Percentiles rank a stretch among this genome's conserved stretches.
These are phyloP conservation scores for Leptestheria dahalacensis DNA, from an alignment of 1,140 invertebrate genomes.

Conservation along the genomic window DNA sequence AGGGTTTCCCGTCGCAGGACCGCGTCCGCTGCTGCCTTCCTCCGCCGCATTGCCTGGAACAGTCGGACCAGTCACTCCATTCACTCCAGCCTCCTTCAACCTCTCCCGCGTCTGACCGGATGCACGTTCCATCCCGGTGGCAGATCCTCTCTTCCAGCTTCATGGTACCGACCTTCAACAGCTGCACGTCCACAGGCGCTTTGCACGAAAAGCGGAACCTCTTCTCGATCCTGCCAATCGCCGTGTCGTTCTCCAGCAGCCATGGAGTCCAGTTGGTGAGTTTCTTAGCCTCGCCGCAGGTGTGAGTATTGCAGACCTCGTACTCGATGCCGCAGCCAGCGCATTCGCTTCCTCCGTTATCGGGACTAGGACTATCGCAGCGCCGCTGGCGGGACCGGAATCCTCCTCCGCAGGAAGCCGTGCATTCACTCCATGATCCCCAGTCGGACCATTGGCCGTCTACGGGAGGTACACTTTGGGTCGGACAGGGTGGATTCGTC, in stretches of 20 bases:
- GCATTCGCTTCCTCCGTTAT: constrained; percentile 45
- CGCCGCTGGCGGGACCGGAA: constrained; percentile 33
- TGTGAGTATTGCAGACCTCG: constrained; percentile 48
- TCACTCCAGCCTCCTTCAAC: constrained; percentile 12
- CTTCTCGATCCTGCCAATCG: constrained; percentile 47
- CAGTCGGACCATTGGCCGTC: constrained; percentile 60
- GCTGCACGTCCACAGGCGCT: constrained; percentile 48
- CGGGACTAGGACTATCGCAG: constrained; percentile 48
- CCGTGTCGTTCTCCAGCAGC: constrained; percentile 37
- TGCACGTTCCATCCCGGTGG: constrained; percentile 39
- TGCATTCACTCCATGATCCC: constrained; percentile 51
- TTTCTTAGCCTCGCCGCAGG: constrained; percentile 48
- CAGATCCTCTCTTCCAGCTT: constrained; percentile 67
- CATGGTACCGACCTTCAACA: constrained; percentile 41
- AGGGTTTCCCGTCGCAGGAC: constrained; percentile 9
- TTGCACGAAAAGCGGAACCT: constrained; percentile 60
- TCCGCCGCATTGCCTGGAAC: constrained; percentile 8
- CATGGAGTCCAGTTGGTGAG: constrained; percentile 60
- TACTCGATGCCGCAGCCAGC: constrained; percentile 42
- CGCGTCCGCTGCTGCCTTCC: constrained; percentile 7
- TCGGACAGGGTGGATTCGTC: constrained; percentile 61
- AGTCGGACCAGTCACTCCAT: constrained; percentile 14
- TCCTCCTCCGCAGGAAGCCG: constrained; percentile 37
- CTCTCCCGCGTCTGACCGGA: constrained; percentile 18
- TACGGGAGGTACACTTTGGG: constrained; percentile 34